These are phyloP conservation scores for Malurus splendens DNA, from an alignment of 2,797 vertebrate genomes.

Conservation along the genomic window DNA sequence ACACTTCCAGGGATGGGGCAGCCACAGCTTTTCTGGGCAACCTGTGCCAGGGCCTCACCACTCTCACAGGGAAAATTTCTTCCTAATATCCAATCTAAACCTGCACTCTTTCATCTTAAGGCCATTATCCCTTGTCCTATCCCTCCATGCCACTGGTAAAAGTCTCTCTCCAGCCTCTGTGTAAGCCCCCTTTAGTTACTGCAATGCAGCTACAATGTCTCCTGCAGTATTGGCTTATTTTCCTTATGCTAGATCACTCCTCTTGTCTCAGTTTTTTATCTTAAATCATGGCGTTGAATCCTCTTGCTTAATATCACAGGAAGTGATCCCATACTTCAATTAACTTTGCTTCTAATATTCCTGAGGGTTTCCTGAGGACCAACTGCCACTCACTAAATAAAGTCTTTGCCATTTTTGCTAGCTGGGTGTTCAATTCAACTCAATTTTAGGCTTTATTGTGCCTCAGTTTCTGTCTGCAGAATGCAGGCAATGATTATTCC, in stretches of 20 bases:
- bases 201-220: not conserved
- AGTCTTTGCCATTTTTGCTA: not conserved
- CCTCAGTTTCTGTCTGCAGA: not conserved
- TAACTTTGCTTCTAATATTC: not conserved
- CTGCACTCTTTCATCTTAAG: not conserved
- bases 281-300: not conserved
- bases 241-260: not conserved
- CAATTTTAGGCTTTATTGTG: not conserved
- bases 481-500: not conserved
- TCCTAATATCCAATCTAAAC: not conserved
- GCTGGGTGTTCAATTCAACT: too few species aligned
- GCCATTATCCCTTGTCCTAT: not conserved
- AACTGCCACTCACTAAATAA: not conserved
- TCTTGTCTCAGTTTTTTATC: not conserved
- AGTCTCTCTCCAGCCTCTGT: not conserved
- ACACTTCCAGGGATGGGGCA: not conserved
- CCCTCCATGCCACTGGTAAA: not conserved
- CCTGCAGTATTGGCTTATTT: not conserved
- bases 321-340: not conserved
- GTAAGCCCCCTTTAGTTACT: not conserved
- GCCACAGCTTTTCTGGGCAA: not conserved
- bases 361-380: not conserved
- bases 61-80: not conserved
- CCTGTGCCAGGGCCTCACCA: not conserved
- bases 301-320: not conserved